Evolutionary conservation across 2,888 invertebrate genomes (phyloP), one percentile per base, ranked within the genome.

Genomic region (Noctua fimbriata): DNA sequence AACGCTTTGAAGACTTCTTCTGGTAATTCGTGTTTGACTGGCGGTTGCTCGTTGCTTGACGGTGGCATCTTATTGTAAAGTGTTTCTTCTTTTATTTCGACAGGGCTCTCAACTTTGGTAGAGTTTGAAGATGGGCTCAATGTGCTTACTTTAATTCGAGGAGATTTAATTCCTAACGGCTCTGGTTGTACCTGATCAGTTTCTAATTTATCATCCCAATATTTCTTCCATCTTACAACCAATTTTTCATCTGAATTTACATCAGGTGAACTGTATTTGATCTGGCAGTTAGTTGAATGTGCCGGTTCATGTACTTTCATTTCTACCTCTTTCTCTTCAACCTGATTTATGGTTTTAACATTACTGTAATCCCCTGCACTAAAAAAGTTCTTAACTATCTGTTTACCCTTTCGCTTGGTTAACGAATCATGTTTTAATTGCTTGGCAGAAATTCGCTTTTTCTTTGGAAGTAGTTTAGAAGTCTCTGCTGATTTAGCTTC

Each of bases 1-100:
- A 97, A 97, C 28, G 96, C 97, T 92, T 95, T 96, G 73, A 95
- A 96, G 16, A 97, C 94, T 92, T 96, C 96, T 92, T 96, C 96
- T 6, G 96, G 94, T 69, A 96, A 83, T 91, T 97, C 96, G 88
- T 95, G 96, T 90, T 95, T 96, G 16, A 92, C 88, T 76, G 92
- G 92, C 12, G 28, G 75, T 41, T 74, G 52, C 0, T 79, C 24
- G 21, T 69, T 36, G 18, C 0, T 69, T 24, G 41, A 18, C 10
- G 49, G 7, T 1, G n/a, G 10, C 9, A 65, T 65, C 28, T 36
- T 79, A 67, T 32, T 65, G 65, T 72, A 67, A 49, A 72, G 72
- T 3, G 52, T 69, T 69, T 71, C 76, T 60, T 69, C 24, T 71
- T 74, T 83, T 36, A 81, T 71, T 78, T 81, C 60, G 3, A 76